Conservation (phyloP, 2,113 vertebrate species). For the Mesitornis unicolor region DNA sequence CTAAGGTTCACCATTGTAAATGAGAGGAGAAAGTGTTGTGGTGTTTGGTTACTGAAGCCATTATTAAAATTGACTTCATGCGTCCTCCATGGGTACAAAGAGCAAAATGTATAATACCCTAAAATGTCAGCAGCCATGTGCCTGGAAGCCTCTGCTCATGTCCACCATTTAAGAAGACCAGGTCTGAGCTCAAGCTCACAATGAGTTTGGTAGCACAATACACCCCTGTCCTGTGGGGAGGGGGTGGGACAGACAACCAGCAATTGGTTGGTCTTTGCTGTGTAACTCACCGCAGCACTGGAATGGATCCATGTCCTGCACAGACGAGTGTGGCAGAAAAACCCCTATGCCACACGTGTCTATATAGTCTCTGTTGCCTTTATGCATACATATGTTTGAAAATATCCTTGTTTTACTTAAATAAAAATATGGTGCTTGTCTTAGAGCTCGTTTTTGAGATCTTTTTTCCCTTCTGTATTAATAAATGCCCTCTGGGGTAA, state of each 20-base stretch:
- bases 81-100: background rate
- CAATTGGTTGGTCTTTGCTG: background rate
- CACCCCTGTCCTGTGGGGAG: background rate
- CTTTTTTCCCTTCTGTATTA: background rate
- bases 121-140: background rate
- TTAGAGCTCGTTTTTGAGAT: background rate
- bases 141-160: background rate
- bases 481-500: background rate
- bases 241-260: background rate
- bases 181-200: background rate
- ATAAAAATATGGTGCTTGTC: background rate
- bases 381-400: background rate
- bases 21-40: background rate
- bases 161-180: background rate
- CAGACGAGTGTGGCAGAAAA: background rate
- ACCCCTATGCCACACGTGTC: accelerated
- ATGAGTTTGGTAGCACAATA: background rate
- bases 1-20: background rate
- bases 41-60: background rate
- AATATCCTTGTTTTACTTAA: background rate
- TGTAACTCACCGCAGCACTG: background rate
- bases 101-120: background rate
- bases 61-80: background rate
- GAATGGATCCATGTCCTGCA: background rate
- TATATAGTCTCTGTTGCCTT: background rate